phyloP scores from a whole-genome alignment of 2,113 vertebrate species.

The Mormoops blainvillei region DNA sequence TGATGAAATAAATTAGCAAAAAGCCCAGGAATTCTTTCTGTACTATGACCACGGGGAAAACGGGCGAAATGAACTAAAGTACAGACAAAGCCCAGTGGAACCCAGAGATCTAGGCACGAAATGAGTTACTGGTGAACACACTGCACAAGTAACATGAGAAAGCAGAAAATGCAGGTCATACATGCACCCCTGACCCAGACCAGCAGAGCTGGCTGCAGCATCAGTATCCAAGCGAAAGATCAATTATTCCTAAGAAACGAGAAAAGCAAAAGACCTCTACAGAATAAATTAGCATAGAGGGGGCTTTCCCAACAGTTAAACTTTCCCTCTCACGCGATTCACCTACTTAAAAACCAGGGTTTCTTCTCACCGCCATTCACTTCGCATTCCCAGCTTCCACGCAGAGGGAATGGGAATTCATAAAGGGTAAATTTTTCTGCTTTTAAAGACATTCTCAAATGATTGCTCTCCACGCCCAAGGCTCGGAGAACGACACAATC shows the following conservation, averaged over 20 bases:
- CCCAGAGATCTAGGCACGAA: conserved; percentile 48
- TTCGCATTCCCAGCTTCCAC: background rate
- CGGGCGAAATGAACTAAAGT: conserved; percentile 38
- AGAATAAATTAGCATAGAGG: conserved; percentile 53
- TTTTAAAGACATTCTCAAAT: conserved; percentile 27
- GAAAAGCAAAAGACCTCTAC: background rate
- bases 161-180: conserved; percentile 85
- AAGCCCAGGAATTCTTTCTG: conserved; percentile 9
- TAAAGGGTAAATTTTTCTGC: background rate
- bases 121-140: conserved; percentile 66
- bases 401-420: conserved; percentile 5
- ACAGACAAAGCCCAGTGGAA: conserved; percentile 61
- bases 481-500: conserved; percentile 33
- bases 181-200: conserved; percentile 70
- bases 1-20: background rate
- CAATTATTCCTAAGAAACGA: conserved; percentile 28
- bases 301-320: conserved; percentile 63
- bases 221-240: conserved; percentile 38
- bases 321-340: conserved; percentile 53
- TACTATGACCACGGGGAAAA: conserved; percentile 4
- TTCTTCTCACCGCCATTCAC: background rate
- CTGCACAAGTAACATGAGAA: conserved; percentile 82
- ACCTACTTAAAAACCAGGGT: conserved; percentile 26
- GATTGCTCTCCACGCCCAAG: conserved; percentile 60
- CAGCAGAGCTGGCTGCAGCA: conserved; percentile 63